These are phyloP conservation scores for Drosophila pectinifera DNA, from an alignment of 1,140 invertebrate species.

Conservation along the genomic window DNA sequence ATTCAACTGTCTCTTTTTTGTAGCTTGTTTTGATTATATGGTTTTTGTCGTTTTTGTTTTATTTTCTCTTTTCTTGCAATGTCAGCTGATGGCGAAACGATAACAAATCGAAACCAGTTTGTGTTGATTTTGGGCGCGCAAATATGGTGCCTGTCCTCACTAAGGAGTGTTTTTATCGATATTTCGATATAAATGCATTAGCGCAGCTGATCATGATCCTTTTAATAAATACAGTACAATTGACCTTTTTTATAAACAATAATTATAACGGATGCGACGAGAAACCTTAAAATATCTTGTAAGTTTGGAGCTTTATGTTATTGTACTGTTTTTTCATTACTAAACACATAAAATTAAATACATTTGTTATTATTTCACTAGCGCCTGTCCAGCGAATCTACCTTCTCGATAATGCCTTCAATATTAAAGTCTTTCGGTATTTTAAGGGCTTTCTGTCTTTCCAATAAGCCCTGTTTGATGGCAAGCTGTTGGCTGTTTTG, in stretches of 20 bases:
- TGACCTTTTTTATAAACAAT: too few species aligned
- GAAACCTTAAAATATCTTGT: too few species aligned
- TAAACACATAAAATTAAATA: conserved; percentile 61
- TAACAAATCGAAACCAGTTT: background rate
- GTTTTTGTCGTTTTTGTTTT: background rate
- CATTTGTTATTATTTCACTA: conserved; percentile 43
- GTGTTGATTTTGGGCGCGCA: background rate
- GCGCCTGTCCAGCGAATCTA: conserved; percentile 20
- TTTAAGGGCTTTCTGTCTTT: background rate
- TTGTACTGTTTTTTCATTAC: conserved; percentile 61
- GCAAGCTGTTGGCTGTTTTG: background rate
- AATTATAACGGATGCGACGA: too few species aligned
- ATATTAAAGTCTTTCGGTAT: background rate
- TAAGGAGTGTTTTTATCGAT: too few species aligned
- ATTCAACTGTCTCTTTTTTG: background rate
- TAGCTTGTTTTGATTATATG: background rate
- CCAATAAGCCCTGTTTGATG: background rate
- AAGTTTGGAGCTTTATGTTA: conserved; percentile 58
- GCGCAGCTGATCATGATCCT: too few species aligned
- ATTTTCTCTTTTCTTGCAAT: background rate
- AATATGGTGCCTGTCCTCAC: too few species aligned
- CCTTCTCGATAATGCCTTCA: conserved; percentile 7
- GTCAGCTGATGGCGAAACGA: background rate
- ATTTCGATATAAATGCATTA: too few species aligned
- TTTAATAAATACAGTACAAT: too few species aligned